These are phyloP conservation scores for Hippocampus mohnikei DNA, from an alignment of 2,113 vertebrate genomes.

Conservation along the genomic window DNA sequence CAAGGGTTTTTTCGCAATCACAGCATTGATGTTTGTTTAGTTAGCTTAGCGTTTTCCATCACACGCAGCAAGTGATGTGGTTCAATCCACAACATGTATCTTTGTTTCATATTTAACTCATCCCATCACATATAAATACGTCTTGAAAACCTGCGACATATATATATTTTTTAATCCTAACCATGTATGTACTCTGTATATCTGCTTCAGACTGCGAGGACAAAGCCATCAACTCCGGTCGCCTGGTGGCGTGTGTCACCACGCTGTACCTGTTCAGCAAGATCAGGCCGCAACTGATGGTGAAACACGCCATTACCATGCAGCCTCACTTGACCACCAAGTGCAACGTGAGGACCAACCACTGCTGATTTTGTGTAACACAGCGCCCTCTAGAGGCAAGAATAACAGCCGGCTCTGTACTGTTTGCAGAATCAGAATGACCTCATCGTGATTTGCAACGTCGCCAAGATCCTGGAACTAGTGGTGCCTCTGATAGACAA, in stretches of 20 bases:
- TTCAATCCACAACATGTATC: too few species aligned
- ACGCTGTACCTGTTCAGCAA: conserved; percentile 97
- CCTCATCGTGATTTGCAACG: conserved; percentile 98
- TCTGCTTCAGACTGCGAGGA: conserved; percentile 75
- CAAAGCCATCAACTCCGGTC: conserved; percentile 86
- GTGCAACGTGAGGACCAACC: conserved; percentile 85
- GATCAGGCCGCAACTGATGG: conserved; percentile 94
- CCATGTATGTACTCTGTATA: not conserved
- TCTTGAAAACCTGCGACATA: too few species aligned
- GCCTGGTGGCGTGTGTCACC: conserved; percentile 93
- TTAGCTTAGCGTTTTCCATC: too few species aligned
- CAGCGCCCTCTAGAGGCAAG: conserved; percentile 26
- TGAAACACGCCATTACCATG: conserved; percentile 98
- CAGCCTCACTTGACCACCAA: conserved; percentile 97
- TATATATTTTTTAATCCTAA: not conserved
- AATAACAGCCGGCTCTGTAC: not conserved
- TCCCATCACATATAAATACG: too few species aligned
- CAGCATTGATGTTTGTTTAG: too few species aligned
- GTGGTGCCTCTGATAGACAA: conserved; percentile 93
- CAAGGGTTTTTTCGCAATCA: too few species aligned
- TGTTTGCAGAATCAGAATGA: conserved; percentile 87
- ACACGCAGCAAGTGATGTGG: too few species aligned
- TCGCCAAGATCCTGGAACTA: conserved; percentile 95
- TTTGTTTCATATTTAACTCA: too few species aligned
- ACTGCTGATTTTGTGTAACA: not conserved